phyloP scores from a whole-genome alignment of 2,888 invertebrate species.

The Cerastis leucographa region DNA sequence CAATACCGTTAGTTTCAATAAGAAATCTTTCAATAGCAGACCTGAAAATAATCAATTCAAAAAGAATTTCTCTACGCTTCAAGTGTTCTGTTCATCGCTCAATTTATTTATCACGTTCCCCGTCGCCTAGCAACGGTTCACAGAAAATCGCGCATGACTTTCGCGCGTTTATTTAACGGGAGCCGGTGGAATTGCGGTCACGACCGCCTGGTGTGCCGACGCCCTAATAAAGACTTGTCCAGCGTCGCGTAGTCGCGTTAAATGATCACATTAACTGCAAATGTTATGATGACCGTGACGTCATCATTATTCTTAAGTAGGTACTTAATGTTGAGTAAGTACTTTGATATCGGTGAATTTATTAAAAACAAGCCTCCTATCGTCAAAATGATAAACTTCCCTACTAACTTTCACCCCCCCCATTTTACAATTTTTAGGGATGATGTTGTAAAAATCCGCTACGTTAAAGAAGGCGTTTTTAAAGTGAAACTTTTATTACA shows the following conservation, averaged over 20 bases:
- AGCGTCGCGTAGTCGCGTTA: constrained; percentile 64
- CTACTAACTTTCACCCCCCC: background rate
- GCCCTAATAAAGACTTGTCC: constrained; percentile 71
- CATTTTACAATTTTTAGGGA: background rate
- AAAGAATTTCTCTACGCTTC: constrained; percentile 30
- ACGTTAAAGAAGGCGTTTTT: background rate
- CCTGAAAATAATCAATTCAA: constrained; percentile 46
- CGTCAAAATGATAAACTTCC: background rate
- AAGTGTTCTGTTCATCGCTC: constrained; percentile 27
- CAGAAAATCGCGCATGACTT: constrained; percentile 61
- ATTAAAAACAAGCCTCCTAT: background rate
- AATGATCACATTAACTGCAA: constrained; percentile 77
- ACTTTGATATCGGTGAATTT: constrained; percentile 14
- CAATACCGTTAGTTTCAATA: constrained; percentile 20
- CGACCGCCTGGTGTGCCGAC: constrained; percentile 66
- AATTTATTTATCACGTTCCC: constrained; percentile 49
- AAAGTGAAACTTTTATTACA: too few relatives aligned
- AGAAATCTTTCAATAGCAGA: background rate
- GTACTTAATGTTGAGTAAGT: background rate
- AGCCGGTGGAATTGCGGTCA: constrained; percentile 60
- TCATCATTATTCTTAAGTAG: constrained; percentile 62
- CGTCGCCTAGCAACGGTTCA: constrained; percentile 55
- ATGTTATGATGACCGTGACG: constrained; percentile 73
- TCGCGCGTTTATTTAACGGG: constrained; percentile 69
- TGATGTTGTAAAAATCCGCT: background rate